A percentile compares a stretch with the other conserved stretches of the same genome.
Evolutionary conservation across 1,140 invertebrate genomes (phyloP).

Genomic region (Formica exsecta): DNA sequence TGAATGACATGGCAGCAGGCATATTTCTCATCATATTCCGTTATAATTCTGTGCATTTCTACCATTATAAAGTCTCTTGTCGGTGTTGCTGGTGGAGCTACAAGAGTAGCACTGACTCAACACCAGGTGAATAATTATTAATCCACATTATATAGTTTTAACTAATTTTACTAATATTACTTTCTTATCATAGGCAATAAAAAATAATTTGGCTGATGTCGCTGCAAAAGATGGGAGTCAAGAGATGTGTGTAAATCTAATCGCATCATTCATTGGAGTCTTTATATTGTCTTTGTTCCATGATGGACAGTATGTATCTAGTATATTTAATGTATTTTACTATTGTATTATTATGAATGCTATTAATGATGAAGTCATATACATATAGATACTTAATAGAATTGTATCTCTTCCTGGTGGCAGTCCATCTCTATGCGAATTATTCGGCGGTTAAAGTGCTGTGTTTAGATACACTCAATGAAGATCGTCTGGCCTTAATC

Average conservation of each 20-base stretch:
- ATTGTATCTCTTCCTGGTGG: conserved; percentile 91
- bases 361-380: conserved; percentile 59
- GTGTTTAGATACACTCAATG: conserved; percentile 93
- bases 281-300: conserved; percentile 91
- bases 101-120: conserved; percentile 96
- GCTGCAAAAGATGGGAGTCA: conserved; percentile 98
- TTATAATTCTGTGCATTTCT: conserved; percentile 90
- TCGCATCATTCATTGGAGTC: conserved; percentile 93
- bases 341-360: conserved; percentile 39
- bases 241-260: conserved; percentile 97
- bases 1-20: conserved; percentile 97
- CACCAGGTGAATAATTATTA: conserved; percentile 89
- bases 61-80: conserved; percentile 92
- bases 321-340: conserved; percentile 2
- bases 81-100: conserved; percentile 96
- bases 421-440: conserved; percentile 94
- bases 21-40: conserved; percentile 87
- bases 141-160: not conserved
- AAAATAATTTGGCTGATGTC: conserved; percentile 97
- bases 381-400: conserved; percentile 88
- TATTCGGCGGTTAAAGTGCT: conserved; percentile 93
- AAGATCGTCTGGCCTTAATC: conserved; percentile 90
- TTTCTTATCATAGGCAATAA: conserved; percentile 88
- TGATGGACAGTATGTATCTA: conserved; percentile 84
- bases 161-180: not conserved